Evolutionary conservation across 2,113 vertebrate genomes (phyloP), one percentile per base, ranked within the genome.

Genomic region (Parus major): DNA sequence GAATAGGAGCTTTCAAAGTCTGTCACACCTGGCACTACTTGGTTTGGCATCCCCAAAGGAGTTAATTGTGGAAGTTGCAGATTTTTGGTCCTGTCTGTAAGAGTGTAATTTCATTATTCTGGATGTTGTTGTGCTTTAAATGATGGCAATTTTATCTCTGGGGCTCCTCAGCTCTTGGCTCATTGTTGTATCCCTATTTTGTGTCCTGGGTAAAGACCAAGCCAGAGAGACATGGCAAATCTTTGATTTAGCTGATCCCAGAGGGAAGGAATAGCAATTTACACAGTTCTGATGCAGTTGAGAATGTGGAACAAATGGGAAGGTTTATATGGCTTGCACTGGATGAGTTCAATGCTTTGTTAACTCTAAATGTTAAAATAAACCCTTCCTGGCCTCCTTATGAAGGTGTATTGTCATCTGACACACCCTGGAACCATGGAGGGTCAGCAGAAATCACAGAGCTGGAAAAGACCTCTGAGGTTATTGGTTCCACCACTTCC

Each of bases 11-110:
- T 57, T 86, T 53, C 12, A 0, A 10, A n/a, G 18, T 27, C 14
- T 35, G 31, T 36, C n/a, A 22, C 18, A 7, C 13, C 25, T 46
- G 8, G 13, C 14, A 6, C 7, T 2, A 0, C 29, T 71, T n/a
- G 55, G 9, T 59, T 73, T 70, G 70, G 21, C 50, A 14, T 11
- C 28, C 22, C 36, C 31, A n/a, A 1, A 59, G 28, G 41, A 25
- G 12, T 39, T 12, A 46, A 31, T 15, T 52, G n/a, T 35, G 31
- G 29, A 60, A 33, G 23, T 0, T 86, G 18, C 5, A 27, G 24
- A 1, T 46, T 42, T 86, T 39, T 52, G 61, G 10, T 41, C 28
- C 14, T 31, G 31, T 33, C 44, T 64, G 15, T 35, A 22, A 41
- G 12, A 31, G 35, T 15, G 25, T 10, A 12, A 12, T 64, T 87